Evolutionary conservation across 2,888 invertebrate species (phyloP).

Genomic region (Eumerus sabulonum): DNA sequence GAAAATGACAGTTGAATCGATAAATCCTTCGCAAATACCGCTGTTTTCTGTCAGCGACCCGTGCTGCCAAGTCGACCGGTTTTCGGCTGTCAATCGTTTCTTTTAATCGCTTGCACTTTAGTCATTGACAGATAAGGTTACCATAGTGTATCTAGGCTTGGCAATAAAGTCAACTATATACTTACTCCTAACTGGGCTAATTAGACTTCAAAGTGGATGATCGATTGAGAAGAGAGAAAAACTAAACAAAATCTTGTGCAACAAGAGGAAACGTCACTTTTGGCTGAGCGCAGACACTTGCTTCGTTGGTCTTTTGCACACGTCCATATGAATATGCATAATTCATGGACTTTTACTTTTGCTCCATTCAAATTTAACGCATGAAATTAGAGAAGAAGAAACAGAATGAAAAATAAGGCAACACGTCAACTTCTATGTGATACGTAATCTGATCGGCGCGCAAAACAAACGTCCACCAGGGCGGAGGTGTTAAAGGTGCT

Average conservation of each 20-base stretch:
- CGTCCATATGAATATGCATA: conserved; percentile 19
- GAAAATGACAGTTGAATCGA: conserved; percentile 51
- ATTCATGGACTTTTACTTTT: conserved; percentile 54
- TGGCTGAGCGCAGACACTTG: conserved; percentile 10
- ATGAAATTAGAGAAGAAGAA: no score
- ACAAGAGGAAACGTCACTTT: conserved; percentile 7
- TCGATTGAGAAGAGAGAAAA: conserved; percentile 2
- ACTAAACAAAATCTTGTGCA: conserved; percentile 23
- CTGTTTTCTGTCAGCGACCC: conserved; percentile 35
- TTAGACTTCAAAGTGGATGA: conserved; percentile 30
- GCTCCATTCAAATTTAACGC: no score
- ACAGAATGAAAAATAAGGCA: conserved; percentile 1
- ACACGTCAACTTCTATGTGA: conserved; percentile 22
- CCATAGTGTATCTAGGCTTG: background rate
- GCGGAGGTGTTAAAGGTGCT: no score
- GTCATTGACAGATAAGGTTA: conserved; percentile 41
- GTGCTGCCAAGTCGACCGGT: conserved; percentile 34
- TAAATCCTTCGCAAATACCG: conserved; percentile 38
- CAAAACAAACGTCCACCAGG: background rate
- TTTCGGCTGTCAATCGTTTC: conserved; percentile 26
- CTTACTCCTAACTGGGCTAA: conserved; percentile 26
- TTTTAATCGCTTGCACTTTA: background rate
- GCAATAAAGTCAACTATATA: conserved; percentile 3
- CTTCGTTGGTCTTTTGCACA: conserved; percentile 24
- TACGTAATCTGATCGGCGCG: conserved; percentile 11